Percentiles rank a stretch among this genome's conserved stretches.
Evolutionary conservation across 2,888 invertebrate genomes (phyloP).

Genomic region (Hydrotaea diabolus): DNA sequence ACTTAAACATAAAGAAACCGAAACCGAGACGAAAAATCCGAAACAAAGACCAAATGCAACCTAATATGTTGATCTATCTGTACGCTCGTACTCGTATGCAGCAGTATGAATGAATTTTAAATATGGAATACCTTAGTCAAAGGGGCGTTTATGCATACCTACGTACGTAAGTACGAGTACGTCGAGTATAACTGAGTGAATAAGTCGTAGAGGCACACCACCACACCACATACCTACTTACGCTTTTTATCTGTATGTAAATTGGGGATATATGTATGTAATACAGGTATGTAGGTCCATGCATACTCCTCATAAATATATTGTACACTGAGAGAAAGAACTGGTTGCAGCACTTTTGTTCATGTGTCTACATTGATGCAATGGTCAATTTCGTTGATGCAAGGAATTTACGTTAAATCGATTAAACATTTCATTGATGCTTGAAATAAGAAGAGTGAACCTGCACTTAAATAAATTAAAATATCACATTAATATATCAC

Average conservation of each 20-base stretch:
- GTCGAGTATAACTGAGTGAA: background rate
- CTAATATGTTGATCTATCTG: slow-evolving; percentile 34
- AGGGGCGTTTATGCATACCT: slow-evolving; percentile 34
- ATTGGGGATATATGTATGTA: slow-evolving; percentile 17
- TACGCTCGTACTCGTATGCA: no score
- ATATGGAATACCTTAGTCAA: slow-evolving; percentile 24
- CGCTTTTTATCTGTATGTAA: background rate
- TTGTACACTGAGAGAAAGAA: background rate
- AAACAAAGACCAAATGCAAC: slow-evolving; percentile 46
- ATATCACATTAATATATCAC: no score
- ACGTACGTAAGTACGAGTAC: slow-evolving; percentile 9
- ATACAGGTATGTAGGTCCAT: background rate
- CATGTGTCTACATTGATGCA: no score
- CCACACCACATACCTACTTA: slow-evolving; percentile 6
- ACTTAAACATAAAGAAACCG: background rate
- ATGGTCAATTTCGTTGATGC: no score
- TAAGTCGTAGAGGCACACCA: slow-evolving; percentile 1
- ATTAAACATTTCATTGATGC: no score
- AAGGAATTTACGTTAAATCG: no score
- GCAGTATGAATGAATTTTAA: slow-evolving; percentile 15
- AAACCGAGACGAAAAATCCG: background rate
- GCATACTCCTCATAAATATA: background rate
- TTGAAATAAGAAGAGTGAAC: no score
- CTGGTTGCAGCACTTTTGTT: no score
- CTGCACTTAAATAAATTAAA: no score